Evolutionary conservation across 2,797 vertebrate species (phyloP), one percentile per base, ranked within the genome.

Genomic region (Channallabes apus): DNA sequence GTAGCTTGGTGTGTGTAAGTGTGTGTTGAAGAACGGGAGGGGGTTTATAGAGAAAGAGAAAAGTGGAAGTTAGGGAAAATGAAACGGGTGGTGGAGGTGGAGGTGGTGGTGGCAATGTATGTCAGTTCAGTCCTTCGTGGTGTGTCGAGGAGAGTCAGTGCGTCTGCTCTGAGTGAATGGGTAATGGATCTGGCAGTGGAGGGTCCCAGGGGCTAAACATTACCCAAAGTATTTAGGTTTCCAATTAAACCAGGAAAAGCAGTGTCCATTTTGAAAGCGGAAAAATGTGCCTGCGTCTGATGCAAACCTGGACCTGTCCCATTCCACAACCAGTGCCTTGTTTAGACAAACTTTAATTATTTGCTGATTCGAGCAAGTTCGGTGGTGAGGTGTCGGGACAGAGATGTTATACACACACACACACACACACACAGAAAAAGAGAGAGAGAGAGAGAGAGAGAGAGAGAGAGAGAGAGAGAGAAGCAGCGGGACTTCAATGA

Each of bases 181-280:
- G 96, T 96, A 97, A 96, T 95, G 97, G 97, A 98, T 96, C 96
- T 96, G 96, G 94, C 93, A 96, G 96, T 94, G 94, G 93, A 82
- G 96, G 97, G 96, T 98, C 98, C 97, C 98, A 91, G 61, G 86
- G 96, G 97, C 94, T 93, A 91, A 91, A 94, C 96, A 93, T 96
- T 97, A 97, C 96, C 94, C 95, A 96, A 95, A 96, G 95, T 98
- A 96, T 98, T 99, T 97, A 97, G 96, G 95, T 96, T 97, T 95
- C 96, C 97, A 98, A 98, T 98, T 98, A 97, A 97, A 96, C 92
- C 88, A 94, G 92, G 95, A 93, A 95, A 95, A 95, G 94, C 95
- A 94, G 91, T 86, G 89, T 92, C 93, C 93, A 93, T 89, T 90
- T 4, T 68, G n/a, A 64, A 73, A 61, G 67, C 17, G 9, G 51